Conservation (phyloP, 2,888 invertebrate genomes). For the Smittia sp. region DNA sequence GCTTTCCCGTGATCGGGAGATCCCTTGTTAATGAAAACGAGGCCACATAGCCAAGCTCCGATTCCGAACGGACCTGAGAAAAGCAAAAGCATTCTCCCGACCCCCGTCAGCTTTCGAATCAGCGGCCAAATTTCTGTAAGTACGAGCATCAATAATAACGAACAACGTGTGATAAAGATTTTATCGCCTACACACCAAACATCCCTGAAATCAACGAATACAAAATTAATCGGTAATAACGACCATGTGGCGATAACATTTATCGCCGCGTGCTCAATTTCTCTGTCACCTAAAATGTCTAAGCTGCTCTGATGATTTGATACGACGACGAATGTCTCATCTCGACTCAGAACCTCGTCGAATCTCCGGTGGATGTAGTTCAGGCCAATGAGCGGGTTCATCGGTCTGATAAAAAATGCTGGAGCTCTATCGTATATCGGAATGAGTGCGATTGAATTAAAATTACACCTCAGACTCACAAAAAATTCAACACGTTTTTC, state of each 20-base stretch:
- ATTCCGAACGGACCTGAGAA: constrained; percentile 86
- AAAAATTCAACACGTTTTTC: background rate
- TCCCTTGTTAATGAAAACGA: constrained; percentile 56
- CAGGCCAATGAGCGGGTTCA: background rate
- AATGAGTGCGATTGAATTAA: background rate
- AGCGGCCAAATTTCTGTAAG: background rate
- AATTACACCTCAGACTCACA: background rate
- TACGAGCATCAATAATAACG: background rate
- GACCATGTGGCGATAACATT: constrained; percentile 5
- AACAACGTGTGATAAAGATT: background rate
- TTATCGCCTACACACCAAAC: constrained; percentile 57
- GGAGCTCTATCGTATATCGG: constrained; percentile 61
- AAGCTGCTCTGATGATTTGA: constrained; percentile 78
- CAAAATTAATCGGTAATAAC: background rate
- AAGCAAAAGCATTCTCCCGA: constrained; percentile 75
- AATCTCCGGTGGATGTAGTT: background rate
- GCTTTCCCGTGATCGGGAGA: background rate
- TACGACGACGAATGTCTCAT: constrained; percentile 79
- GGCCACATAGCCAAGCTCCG: constrained; percentile 82
- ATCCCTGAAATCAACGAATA: constrained; percentile 71
- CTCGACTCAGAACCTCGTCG: constrained; percentile 50
- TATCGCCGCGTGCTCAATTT: no score
- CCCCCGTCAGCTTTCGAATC: constrained; percentile 82
- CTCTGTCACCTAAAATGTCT: constrained; percentile 74
- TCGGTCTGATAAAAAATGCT: background rate